Conservation (phyloP, 2,888 invertebrate genomes). For the Poecilobothrus nobilitatus region DNA sequence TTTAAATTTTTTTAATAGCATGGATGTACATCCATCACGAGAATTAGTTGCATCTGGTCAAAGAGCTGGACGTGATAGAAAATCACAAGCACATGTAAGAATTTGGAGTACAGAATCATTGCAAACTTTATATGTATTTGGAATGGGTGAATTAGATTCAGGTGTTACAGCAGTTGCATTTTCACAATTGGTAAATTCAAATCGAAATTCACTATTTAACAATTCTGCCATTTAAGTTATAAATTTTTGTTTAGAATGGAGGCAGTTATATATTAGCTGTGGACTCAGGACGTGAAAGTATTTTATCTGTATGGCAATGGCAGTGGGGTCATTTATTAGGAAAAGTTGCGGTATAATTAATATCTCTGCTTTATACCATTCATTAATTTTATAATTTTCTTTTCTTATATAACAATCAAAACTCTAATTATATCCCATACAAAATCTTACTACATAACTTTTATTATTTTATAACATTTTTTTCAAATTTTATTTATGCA, state of each 20-base stretch:
- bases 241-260: conserved; percentile 57
- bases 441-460: background rate
- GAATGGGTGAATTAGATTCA: conserved; percentile 81
- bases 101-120: conserved; percentile 88
- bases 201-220: background rate
- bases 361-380: background rate
- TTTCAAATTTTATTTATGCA: background rate
- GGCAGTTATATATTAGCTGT: conserved; percentile 85
- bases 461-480: background rate
- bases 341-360: conserved; percentile 75
- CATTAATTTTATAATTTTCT: too few relatives aligned
- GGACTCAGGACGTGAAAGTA: conserved; percentile 81
- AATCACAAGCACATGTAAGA: conserved; percentile 80
- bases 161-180: conserved; percentile 84
- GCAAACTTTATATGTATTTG: conserved; percentile 81
- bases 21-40: conserved; percentile 80
- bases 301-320: conserved; percentile 92
- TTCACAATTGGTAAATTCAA: conserved; percentile 63
- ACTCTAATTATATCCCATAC: background rate
- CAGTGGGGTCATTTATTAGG: conserved; percentile 88
- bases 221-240: background rate
- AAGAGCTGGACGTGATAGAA: conserved; percentile 70
- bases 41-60: conserved; percentile 87
- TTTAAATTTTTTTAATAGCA: conserved; percentile 45
- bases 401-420: background rate